A percentile compares a stretch with the other conserved stretches of the same genome.
Evolutionary conservation across 2,113 vertebrate species (phyloP).

Genomic region (Eulemur rufifrons): DNA sequence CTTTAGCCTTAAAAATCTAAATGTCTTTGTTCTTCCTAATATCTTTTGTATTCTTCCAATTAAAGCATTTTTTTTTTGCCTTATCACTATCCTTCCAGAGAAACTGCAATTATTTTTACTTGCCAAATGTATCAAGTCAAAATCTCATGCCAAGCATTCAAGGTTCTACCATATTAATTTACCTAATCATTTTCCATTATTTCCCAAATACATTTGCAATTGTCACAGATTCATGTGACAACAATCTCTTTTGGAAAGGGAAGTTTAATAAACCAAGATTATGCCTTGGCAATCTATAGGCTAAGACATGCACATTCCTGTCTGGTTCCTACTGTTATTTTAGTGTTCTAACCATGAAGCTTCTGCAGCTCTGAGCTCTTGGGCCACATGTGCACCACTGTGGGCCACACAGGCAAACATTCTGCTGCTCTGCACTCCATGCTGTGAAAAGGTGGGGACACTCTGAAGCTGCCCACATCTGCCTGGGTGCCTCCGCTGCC

Average conservation of each 20-base stretch:
- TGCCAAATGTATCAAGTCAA: conserved; percentile 25
- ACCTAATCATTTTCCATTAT: conserved; percentile 12
- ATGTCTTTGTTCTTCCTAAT: background rate
- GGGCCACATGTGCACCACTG: rapidly evolving
- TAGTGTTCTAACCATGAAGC: background rate
- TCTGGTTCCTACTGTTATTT: background rate
- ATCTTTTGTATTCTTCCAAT: conserved; percentile 24
- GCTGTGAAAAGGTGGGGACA: background rate
- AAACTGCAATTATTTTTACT: background rate
- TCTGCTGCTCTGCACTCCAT: background rate
- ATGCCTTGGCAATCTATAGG: background rate
- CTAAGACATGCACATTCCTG: background rate
- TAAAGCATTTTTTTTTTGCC: background rate
- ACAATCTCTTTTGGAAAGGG: conserved; percentile 1
- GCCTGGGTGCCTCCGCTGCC: background rate
- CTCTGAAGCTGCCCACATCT: background rate
- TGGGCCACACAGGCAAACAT: background rate
- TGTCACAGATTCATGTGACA: background rate
- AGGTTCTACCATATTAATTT: conserved; percentile 3
- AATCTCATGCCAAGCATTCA: background rate
- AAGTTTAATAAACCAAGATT: conserved; percentile 24
- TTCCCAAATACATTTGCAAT: background rate
- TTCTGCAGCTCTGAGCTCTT: background rate
- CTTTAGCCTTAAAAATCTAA: background rate
- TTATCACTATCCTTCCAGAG: background rate